Evolutionary conservation across 2,113 vertebrate species (phyloP), one percentile per base, ranked within the genome.

Genomic region (Tricholaema leucomelas): DNA sequence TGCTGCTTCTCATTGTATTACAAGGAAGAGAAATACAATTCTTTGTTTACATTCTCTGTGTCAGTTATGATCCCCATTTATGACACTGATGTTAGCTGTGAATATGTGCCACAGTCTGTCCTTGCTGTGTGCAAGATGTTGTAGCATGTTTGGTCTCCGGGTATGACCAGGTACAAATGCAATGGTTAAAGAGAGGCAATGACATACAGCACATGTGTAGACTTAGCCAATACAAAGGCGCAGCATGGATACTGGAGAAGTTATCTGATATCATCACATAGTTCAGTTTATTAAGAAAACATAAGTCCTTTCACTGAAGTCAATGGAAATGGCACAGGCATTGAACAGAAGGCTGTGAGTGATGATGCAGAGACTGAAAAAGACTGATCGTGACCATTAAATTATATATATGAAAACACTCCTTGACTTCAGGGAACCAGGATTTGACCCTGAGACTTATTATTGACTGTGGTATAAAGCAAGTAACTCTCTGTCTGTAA

Each of bases 61-160:
- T 1, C 27, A 61, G 25, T 31, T 85, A 60, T 20, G 12, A 65
- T 38, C 7, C 4, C 24, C 24, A 27, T n/a, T 60, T 13, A 28
- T 14, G 24, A 9, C n/a, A 48, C 9, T 1, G 2, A 27, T 77
- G 44, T 63, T 44, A 24, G 4, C 35, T 58, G 40, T 8, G 15
- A 84, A 66, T 36, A 20, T 20, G 2, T 71, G 30, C 11, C 56
- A 42, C 10, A 48, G 19, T 16, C 55, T 56, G 23, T 14, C 17
- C 11, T 16, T 0, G 0, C 2, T n/a, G 12, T 42, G 17, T 0
- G 0, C 58, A 83, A 80, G 65, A 27, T 35, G 2, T 14, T 56
- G 60, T 60, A 76, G 9, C 10, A 5, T 44, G 4, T 18, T 70
- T 11, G 8, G 6, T 61, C 24, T 77, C 27, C 27, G 61, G 40